Conservation (phyloP, 2,797 vertebrate species). For the Oryzias dopingdopingensis region DNA sequence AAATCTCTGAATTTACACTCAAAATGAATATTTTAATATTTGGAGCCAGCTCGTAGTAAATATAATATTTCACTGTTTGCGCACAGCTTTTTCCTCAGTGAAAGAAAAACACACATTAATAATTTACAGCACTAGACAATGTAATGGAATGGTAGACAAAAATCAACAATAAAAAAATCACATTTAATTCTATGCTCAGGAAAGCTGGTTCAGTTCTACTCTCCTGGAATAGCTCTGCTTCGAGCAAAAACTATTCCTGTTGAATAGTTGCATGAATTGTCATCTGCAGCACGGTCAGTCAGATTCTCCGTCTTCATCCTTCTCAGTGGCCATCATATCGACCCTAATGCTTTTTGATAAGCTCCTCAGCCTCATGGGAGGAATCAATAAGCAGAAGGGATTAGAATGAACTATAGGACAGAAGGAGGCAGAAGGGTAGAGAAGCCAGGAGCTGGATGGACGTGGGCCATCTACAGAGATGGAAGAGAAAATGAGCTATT, state of each 20-base stretch:
- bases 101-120: slow-evolving; percentile 58
- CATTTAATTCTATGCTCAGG: slow-evolving; percentile 14
- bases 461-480: slow-evolving; percentile 59
- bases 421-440: slow-evolving; percentile 39
- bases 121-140: slow-evolving; percentile 43
- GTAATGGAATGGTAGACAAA: slow-evolving; percentile 16
- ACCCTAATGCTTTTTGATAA: slow-evolving; percentile 63
- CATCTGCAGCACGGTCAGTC: slow-evolving; percentile 29
- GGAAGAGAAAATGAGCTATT: slow-evolving; percentile 68
- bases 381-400: slow-evolving; percentile 67
- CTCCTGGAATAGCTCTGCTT: not conserved
- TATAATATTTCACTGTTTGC: slow-evolving; percentile 36
- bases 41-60: slow-evolving; percentile 36
- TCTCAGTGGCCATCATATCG: slow-evolving; percentile 63
- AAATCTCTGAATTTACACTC: slow-evolving; percentile 9
- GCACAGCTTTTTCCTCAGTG: slow-evolving; percentile 47
- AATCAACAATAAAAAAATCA: slow-evolving; percentile 20
- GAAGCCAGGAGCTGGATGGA: slow-evolving; percentile 49
- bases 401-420: slow-evolving; percentile 55
- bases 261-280: slow-evolving; percentile 26
- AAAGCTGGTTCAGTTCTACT: slow-evolving; percentile 12
- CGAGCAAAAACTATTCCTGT: slow-evolving; percentile 22
- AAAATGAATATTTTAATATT: slow-evolving; percentile 38
- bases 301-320: slow-evolving; percentile 60
- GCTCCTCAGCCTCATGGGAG: slow-evolving; percentile 52